Evolutionary conservation across 2,797 vertebrate species (phyloP).

Genomic region (Petrocephalus schoutedeni): DNA sequence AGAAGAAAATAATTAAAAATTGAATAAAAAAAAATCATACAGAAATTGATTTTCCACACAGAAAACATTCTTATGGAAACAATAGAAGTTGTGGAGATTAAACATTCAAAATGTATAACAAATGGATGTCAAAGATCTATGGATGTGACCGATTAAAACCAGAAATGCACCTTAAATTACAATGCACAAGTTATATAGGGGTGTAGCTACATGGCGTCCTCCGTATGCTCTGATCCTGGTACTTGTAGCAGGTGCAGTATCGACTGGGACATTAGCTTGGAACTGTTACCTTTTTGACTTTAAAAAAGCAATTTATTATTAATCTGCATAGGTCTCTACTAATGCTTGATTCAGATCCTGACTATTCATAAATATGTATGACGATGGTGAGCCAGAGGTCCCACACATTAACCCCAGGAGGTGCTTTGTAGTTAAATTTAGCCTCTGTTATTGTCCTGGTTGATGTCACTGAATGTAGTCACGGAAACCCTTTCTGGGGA

Average conservation of each 20-base stretch:
- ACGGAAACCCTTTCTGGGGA: neutral
- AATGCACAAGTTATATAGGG: neutral
- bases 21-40: neutral
- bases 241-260: neutral
- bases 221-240: no score
- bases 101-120: neutral
- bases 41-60: neutral
- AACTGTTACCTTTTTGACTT: neutral
- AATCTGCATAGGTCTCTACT: neutral
- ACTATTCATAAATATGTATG: slow-evolving; percentile 1
- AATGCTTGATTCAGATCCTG: neutral
- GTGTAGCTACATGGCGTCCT: neutral
- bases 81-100: neutral
- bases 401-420: neutral
- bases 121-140: neutral
- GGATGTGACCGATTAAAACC: neutral
- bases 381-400: neutral
- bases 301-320: neutral
- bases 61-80: neutral
- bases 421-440: neutral
- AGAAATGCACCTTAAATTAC: neutral
- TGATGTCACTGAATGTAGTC: neutral
- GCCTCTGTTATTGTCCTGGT: neutral
- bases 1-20: no score
- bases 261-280: no score